Percentiles rank a stretch among this genome's conserved stretches.
These are phyloP conservation scores for Microdon myrmicae DNA, from an alignment of 2,888 invertebrate species.

Conservation along the genomic window DNA sequence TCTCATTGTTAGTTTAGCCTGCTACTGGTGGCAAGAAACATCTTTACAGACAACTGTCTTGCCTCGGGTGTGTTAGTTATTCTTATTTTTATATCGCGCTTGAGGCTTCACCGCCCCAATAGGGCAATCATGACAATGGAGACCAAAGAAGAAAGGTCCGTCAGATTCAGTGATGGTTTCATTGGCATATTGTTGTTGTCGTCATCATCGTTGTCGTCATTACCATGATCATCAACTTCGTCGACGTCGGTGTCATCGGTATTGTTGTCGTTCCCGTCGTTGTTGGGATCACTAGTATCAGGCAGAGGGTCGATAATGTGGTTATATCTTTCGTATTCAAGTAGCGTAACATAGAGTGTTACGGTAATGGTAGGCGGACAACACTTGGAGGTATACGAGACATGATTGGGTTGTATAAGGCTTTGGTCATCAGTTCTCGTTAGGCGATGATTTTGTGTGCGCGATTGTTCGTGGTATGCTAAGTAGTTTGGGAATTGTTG, in stretches of 20 bases:
- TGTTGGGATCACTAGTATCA: no score
- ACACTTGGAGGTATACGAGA: constrained; percentile 11
- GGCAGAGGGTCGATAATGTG: no score
- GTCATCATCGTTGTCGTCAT: constrained; percentile 14
- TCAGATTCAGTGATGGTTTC: constrained; percentile 36
- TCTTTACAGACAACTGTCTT: constrained; percentile 28
- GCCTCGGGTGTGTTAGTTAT: constrained; percentile 18
- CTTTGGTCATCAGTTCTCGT: constrained; percentile 18
- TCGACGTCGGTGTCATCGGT: no score
- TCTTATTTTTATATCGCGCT: constrained; percentile 25
- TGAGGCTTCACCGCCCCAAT: constrained; percentile 18
- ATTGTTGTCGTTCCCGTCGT: no score
- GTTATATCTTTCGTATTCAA: constrained; percentile 30
- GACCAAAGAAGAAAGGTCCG: constrained; percentile 21
- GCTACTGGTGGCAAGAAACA: constrained; percentile 20
- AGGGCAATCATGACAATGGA: constrained; percentile 24
- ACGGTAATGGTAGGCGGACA: neutral
- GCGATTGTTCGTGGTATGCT: constrained; percentile 21
- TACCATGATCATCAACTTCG: no score
- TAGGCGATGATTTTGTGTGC: constrained; percentile 33
- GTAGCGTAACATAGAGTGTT: constrained; percentile 19
- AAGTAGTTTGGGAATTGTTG: constrained; percentile 29
- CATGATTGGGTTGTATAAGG: constrained; percentile 8
- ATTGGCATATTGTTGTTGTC: constrained; percentile 37
- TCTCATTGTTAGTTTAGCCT: constrained; percentile 26